Evolutionary conservation across 2,113 vertebrate genomes (phyloP).

Genomic region (Ia io): DNA sequence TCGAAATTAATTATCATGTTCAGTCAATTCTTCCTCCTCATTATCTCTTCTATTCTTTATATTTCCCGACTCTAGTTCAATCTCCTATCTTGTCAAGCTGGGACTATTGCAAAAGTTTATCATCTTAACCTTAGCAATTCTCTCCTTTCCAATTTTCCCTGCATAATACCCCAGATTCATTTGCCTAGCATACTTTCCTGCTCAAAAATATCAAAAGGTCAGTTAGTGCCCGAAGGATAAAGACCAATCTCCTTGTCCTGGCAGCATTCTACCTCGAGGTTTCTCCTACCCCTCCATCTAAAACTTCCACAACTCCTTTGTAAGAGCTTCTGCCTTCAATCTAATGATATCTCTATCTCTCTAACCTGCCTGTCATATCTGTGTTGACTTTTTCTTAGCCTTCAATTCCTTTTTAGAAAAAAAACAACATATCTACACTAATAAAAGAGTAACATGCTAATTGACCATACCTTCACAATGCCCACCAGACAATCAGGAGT

Average conservation of each 20-base stretch:
- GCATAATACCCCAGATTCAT: not conserved
- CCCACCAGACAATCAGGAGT: too few species aligned
- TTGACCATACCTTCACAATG: too few species aligned
- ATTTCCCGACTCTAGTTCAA: not conserved
- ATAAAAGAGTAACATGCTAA: too few species aligned
- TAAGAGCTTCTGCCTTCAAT: not conserved
- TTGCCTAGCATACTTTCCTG: not conserved
- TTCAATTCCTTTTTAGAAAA: not conserved
- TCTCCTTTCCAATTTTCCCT: not conserved
- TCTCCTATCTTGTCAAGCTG: not conserved
- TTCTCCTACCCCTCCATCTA: not conserved
- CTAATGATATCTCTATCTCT: not conserved
- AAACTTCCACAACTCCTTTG: not conserved
- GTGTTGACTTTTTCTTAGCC: not conserved
- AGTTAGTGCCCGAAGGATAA: not conserved
- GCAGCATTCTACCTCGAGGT: not conserved
- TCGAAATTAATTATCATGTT: not conserved
- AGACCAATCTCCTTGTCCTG: not conserved
- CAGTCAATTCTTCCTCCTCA: not conserved
- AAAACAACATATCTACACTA: too few species aligned
- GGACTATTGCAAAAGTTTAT: not conserved
- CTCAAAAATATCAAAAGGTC: not conserved
- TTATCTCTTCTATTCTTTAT: not conserved
- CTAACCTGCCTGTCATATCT: too few species aligned
- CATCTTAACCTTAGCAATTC: not conserved